These are phyloP conservation scores for Geotrypetes seraphini DNA, from an alignment of 2,797 vertebrate species.

Conservation along the genomic window DNA sequence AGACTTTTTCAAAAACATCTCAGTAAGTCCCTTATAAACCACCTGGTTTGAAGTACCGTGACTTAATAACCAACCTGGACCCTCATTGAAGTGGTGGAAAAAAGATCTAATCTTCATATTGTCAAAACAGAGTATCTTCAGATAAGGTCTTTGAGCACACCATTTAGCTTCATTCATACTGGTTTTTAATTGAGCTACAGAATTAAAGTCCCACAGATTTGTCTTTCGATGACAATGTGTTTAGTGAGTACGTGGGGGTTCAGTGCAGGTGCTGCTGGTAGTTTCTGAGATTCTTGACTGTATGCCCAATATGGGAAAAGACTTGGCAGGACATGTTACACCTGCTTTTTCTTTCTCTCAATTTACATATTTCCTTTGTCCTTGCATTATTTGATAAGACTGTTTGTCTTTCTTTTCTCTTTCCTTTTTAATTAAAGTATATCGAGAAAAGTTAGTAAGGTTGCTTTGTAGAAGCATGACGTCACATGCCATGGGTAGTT, in stretches of 20 bases:
- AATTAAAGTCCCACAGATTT: constrained; percentile 17
- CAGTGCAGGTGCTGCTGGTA: constrained; percentile 33
- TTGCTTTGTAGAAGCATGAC: too few species aligned
- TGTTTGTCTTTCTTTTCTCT: not conserved
- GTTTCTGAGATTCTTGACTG: constrained; percentile 27
- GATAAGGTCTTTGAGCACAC: constrained; percentile 17
- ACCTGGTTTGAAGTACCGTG: constrained; percentile 1
- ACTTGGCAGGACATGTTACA: constrained; percentile 14
- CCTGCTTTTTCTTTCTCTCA: constrained; percentile 17
- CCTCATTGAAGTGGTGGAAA: constrained; percentile 17
- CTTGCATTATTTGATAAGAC: not conserved
- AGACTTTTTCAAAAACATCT: constrained; percentile 4
- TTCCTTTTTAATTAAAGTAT: too few species aligned
- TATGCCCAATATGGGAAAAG: constrained; percentile 13
- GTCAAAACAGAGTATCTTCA: constrained; percentile 21
- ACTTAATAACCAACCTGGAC: constrained; percentile 28
- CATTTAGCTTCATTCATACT: constrained; percentile 15
- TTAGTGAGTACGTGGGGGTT: constrained; percentile 27
- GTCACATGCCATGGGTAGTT: too few species aligned
- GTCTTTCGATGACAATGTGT: constrained; percentile 13
- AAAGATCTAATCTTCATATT: constrained; percentile 20
- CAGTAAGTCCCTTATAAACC: constrained; percentile 24
- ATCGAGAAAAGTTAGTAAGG: too few species aligned
- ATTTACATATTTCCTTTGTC: constrained; percentile 4
- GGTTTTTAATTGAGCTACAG: constrained; percentile 25